phyloP scores from a whole-genome alignment of 1,140 invertebrate species.

The Manduca sexta region DNA sequence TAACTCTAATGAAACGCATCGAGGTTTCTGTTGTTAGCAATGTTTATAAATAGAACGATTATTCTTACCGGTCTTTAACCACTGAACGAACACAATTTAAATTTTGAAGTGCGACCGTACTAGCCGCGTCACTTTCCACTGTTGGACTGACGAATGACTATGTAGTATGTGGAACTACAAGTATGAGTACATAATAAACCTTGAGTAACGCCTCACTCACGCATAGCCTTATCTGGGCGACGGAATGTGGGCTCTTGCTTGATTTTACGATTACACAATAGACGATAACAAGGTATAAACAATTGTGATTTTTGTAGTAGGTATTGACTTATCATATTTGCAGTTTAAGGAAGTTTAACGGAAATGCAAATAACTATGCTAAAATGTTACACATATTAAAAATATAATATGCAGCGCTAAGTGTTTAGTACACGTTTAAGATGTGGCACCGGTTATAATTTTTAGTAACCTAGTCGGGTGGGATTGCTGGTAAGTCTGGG shows the following conservation, averaged over 20 bases:
- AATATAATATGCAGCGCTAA: no score
- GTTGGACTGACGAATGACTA: constrained; percentile 9
- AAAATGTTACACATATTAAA: no score
- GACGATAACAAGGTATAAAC: no score
- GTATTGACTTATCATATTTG: no score
- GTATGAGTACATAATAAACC: constrained; percentile 3
- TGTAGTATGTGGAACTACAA: constrained; percentile 11
- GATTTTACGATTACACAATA: constrained; percentile 7
- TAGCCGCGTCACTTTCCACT: constrained; percentile 16
- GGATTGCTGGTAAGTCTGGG: no score
- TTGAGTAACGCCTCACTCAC: constrained; percentile 13
- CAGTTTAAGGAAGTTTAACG: no score
- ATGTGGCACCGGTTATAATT: no score
- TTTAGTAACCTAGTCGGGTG: no score
- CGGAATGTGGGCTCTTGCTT: constrained; percentile 21
- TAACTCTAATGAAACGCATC: constrained; percentile 5
- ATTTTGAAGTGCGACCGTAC: constrained; percentile 9
- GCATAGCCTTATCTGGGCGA: constrained; percentile 32
- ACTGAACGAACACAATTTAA: constrained; percentile 5
- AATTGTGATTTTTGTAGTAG: no score
- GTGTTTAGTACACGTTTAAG: no score
- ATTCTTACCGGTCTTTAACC: constrained; percentile 24
- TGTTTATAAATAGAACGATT: constrained; percentile 14
- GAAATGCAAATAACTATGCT: no score
- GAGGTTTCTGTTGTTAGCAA: constrained; percentile 6